A percentile compares a stretch with the other conserved stretches of the same genome.
phyloP scores from a whole-genome alignment of 2,888 invertebrate genomes.

The Julus scanicus region DNA sequence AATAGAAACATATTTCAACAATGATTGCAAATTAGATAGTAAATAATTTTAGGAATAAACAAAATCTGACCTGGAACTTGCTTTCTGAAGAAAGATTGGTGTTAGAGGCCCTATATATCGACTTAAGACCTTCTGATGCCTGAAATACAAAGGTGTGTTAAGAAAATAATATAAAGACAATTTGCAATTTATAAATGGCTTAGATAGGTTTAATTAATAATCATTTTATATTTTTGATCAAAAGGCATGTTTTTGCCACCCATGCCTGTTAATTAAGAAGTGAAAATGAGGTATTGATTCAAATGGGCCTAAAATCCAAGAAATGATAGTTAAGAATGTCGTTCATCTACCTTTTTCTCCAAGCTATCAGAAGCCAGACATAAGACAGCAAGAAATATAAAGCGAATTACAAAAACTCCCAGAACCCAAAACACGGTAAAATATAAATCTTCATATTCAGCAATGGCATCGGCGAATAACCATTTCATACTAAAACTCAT shows the following conservation, averaged over 20 bases:
- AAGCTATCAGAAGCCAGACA: background rate
- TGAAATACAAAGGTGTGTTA: background rate
- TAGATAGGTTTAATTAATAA: no score
- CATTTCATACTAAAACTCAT: background rate
- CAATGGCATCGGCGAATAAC: background rate
- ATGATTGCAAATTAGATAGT: no score
- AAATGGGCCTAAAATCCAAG: background rate
- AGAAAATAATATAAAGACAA: no score
- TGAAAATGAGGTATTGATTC: no score
- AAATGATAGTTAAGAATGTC: background rate
- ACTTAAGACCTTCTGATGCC: background rate
- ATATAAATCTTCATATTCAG: background rate
- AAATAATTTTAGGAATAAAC: no score
- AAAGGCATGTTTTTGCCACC: no score
- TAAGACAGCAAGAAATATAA: background rate
- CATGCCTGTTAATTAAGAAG: no score
- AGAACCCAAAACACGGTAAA: background rate
- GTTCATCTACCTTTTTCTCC: background rate
- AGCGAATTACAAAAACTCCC: background rate
- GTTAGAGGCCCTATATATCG: background rate
- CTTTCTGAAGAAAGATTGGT: background rate
- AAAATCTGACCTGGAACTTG: no score
- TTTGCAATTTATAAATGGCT: no score
- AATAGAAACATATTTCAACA: background rate
- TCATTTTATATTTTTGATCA: no score